Base-by-base conservation (phyloP, 2,888 invertebrate species). In the Oconnorella tubifera region DNA sequence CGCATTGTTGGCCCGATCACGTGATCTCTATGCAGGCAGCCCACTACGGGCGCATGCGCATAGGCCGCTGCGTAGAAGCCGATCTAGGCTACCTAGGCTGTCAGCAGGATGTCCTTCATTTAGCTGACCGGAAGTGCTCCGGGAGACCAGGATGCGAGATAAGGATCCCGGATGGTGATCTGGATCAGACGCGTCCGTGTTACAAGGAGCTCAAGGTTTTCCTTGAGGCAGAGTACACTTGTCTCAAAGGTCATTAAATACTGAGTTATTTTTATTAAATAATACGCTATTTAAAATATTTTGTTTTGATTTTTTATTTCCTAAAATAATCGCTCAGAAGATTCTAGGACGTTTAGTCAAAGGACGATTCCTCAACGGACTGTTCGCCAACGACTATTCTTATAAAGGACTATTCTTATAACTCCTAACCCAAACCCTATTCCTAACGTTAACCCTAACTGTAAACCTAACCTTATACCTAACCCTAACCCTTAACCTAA, bases 171-270 rank as follows among this genome's bases (percentile, higher is more conserved):
- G 64, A 67, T 53, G 50, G 14, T 2, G 49, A 60, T 4, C 33
- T 67, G 40, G 67, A 67, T 49, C 51, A 19, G 23, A 67, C 56
- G 23, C 50, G 33, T n/a, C 64, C 64, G 23, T 67, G 67, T 56
- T 67, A 57, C 32, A 67, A 67, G 31, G 67, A 67, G 31, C 60
- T 67, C 27, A 67, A 67, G 29, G 67, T 67, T 31, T 67, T 64
- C 33, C 51, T 67, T 4, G 67, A 67, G n/a, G 64, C 64, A 3
- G 53, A 33, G 6, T 65, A 64, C 53, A 48, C 40, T 2, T 67
- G 67, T 27, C 23, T 60, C 6, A 59, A 33, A 61, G 67, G 67
- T 64, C 25, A 4, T 3, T 27, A 6, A 58, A 19, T 0, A 10
- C n/a, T n/a, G n/a, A n/a, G n/a, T n/a, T n/a, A n/a, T n/a, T n/a